Evolutionary conservation across 2,797 vertebrate species (phyloP).

Genomic region (Eulemur rubriventer): DNA sequence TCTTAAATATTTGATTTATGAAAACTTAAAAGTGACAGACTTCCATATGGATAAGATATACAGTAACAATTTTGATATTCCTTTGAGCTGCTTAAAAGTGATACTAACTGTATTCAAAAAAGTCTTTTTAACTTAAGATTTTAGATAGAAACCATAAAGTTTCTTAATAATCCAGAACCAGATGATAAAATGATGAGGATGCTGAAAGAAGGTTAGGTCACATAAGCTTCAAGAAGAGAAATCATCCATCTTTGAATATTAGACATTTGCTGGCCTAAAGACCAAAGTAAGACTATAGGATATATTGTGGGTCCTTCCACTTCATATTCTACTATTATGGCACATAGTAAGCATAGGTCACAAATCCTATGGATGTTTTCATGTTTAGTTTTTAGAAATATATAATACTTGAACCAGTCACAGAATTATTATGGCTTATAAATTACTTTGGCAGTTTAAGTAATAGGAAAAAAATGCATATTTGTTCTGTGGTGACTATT

Average conservation of each 20-base stretch:
- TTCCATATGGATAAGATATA: not conserved
- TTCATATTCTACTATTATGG: not conserved
- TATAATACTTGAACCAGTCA: conserved; percentile 5
- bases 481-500: conserved; percentile 51
- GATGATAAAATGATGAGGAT: not conserved
- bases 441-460: conserved; percentile 41
- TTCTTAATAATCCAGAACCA: conserved; percentile 17
- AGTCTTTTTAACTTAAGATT: conserved; percentile 8
- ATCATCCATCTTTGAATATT: not conserved
- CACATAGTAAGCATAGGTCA: conserved; percentile 16
- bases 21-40: conserved; percentile 39
- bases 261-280: not conserved
- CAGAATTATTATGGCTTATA: not conserved
- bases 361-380: conserved; percentile 39
- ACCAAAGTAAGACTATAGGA: not conserved
- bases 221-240: not conserved
- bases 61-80: not conserved
- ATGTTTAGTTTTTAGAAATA: conserved; percentile 11
- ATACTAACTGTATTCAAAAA: not conserved
- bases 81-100: conserved; percentile 16
- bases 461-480: conserved; percentile 28
- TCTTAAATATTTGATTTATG: conserved; percentile 28
- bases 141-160: not conserved
- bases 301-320: not conserved
- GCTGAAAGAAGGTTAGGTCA: not conserved